Conservation (phyloP, 2,113 vertebrate genomes). For the Hystrix cristata region DNA sequence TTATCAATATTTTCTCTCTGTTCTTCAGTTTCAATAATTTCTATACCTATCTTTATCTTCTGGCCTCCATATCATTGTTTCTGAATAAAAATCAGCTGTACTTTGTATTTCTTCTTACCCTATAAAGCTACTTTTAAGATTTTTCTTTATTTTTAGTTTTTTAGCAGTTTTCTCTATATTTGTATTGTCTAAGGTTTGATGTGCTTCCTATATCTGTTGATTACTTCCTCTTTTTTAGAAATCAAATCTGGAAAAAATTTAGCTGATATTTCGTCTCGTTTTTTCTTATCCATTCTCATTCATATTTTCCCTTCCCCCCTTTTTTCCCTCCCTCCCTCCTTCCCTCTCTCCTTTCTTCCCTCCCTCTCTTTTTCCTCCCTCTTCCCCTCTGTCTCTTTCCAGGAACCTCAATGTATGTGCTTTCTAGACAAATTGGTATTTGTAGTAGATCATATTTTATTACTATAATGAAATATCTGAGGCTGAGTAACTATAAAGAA, state of each 20-base stretch:
- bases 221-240: neutral
- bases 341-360: neutral
- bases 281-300: neutral
- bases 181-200: neutral
- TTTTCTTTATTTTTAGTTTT: neutral
- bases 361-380: neutral
- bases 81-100: neutral
- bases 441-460: neutral
- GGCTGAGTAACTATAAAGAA: neutral
- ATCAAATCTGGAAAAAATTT: neutral
- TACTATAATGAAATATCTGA: neutral
- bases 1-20: neutral
- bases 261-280: neutral
- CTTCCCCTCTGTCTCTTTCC: neutral
- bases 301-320: neutral
- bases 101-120: neutral
- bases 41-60: neutral
- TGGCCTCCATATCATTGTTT: neutral
- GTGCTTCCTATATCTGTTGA: neutral
- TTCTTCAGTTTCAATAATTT: neutral
- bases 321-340: neutral
- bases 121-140: neutral
- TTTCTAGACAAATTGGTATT: constrained; percentile 4
- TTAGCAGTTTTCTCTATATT: neutral
- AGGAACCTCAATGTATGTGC: neutral